Percentiles rank a stretch among this genome's conserved stretches.
Conservation (phyloP, 1,140 invertebrate genomes). For the Leptestheria dahalacensis region DNA sequence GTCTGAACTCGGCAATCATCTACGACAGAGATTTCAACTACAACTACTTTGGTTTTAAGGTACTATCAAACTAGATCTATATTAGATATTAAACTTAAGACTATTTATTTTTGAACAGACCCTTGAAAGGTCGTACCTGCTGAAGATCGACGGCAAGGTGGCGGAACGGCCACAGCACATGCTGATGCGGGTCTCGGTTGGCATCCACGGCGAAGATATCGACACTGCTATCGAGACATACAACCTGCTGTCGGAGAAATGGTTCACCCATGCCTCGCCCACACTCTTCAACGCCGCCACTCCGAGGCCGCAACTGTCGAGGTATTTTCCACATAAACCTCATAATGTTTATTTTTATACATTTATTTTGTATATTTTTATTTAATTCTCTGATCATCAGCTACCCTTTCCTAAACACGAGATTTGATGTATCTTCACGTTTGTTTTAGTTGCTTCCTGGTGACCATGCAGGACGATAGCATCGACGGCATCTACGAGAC, state of each 20-base stretch:
- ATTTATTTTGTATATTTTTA: too few relatives aligned
- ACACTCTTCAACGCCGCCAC: slow-evolving; percentile 94
- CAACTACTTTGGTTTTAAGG: slow-evolving; percentile 98
- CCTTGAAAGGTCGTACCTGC: slow-evolving; percentile 82
- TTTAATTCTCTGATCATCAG: too few relatives aligned
- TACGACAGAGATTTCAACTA: slow-evolving; percentile 95
- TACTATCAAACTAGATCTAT: slow-evolving; percentile 20
- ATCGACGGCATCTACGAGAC: slow-evolving; percentile 98
- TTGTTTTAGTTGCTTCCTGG: slow-evolving; percentile 87
- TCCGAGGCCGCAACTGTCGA: slow-evolving; percentile 77
- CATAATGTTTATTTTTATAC: slow-evolving; percentile 19
- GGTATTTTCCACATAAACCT: slow-evolving; percentile 25
- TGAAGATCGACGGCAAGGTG: slow-evolving; percentile 87
- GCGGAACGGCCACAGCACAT: slow-evolving; percentile 95
- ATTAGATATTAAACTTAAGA: slow-evolving; percentile 9
- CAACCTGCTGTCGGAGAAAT: slow-evolving; percentile 85
- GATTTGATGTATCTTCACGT: too few relatives aligned
- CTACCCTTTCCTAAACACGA: too few relatives aligned
- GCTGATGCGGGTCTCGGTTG: slow-evolving; percentile 94
- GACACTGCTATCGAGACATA: slow-evolving; percentile 91
- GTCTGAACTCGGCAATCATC: slow-evolving; percentile 87
- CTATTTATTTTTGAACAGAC: slow-evolving; percentile 39
- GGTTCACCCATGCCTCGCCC: slow-evolving; percentile 95
- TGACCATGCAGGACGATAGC: slow-evolving; percentile 90
- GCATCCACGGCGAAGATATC: slow-evolving; percentile 90